These are phyloP conservation scores for Mobula birostris DNA, from an alignment of 2,113 vertebrate species.

Conservation along the genomic window DNA sequence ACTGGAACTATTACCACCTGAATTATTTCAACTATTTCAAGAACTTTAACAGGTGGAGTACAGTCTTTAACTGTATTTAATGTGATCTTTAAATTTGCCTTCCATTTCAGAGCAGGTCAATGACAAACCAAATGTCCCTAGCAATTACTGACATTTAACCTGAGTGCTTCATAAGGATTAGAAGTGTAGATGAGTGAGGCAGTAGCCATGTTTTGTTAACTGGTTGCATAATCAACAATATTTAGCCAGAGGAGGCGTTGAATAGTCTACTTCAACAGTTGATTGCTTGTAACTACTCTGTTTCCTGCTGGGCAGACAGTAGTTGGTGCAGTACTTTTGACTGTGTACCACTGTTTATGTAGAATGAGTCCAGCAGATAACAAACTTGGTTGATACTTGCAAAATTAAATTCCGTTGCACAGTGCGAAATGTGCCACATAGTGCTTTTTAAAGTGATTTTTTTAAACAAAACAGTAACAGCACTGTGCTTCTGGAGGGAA, in stretches of 20 bases:
- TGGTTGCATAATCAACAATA: conserved; percentile 22
- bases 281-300: neutral
- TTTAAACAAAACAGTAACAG: conserved; percentile 4
- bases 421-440: conserved; percentile 33
- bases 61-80: too few species aligned
- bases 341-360: neutral
- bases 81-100: conserved; percentile 3
- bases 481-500: conserved; percentile 19
- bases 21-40: neutral
- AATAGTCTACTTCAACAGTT: conserved; percentile 18
- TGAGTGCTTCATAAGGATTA: neutral
- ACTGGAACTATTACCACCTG: neutral
- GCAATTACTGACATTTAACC: neutral
- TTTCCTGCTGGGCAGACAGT: neutral
- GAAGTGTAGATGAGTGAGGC: neutral
- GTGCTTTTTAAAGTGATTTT: neutral
- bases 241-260: conserved; percentile 29
- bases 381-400: neutral
- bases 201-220: conserved; percentile 21
- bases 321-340: neutral
- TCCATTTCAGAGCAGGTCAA: neutral
- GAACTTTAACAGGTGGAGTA: neutral
- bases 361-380: neutral
- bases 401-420: conserved; percentile 15
- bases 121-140: neutral